Evolutionary conservation across 2,888 invertebrate species (phyloP), one percentile per base, ranked within the genome.

Genomic region (Elysia crispata): DNA sequence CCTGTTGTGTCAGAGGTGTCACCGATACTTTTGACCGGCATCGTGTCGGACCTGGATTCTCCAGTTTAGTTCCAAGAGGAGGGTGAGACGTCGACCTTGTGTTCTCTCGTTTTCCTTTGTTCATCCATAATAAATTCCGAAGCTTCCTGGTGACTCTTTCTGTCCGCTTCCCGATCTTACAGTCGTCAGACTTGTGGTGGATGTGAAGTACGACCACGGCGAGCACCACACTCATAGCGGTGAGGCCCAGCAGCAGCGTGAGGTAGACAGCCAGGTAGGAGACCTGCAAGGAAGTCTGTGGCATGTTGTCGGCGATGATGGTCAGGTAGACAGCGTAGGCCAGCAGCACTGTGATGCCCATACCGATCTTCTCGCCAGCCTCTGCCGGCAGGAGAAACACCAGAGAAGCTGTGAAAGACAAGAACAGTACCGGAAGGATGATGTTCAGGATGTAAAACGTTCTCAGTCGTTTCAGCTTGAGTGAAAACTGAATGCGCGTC

Each of bases 311-410:
- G 11, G 84, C 72, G 31, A 86, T 79, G 11, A 86, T 82, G 28
- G 84, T 84, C 73, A 85, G 78, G 50, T 85, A 82, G n/a, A 86
- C 84, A 49, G 84, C 84, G 67, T 83, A 80, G 69, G 85, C 79
- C 33, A 86, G 82, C 30, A 86, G 81, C 25, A 86, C 84, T 15
- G 85, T 85, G 73, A 86, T 69, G 31, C 82, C 80, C 69, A 81
- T 84, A 18, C 83, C 80, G 64, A 85, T 84, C 76, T 83, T 85
- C 79, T 86, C 86, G 25, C 84, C 83, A 28, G 81, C 73, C 66
- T 84, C 83, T 1, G 82, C 81, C 11, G 84, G 84, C 70, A 84
- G 73, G 31, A 82, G 76, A 76, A 86, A 86, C 6, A 82, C 82
- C 49, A 86, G 67, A 23, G 81, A 75, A 23, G 83, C 81, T n/a